Evolutionary conservation across 2,113 vertebrate genomes (phyloP), one percentile per base, ranked within the genome.

Genomic region (Labrus mixtus): DNA sequence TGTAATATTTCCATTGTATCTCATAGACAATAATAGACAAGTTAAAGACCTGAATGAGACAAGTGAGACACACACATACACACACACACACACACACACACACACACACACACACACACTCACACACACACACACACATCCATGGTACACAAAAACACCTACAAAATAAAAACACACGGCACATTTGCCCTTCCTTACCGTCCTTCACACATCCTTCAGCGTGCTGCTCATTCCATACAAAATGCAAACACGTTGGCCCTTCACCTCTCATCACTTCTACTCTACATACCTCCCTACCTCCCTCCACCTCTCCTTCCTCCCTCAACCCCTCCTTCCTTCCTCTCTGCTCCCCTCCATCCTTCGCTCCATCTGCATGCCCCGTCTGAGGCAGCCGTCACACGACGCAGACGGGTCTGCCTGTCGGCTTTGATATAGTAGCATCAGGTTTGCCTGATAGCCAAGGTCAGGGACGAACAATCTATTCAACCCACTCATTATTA

Each of bases 401-500:
- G 7, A 3, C 4, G 10, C 82, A 81, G 81, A 86, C 77, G 56
- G 85, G 84, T 83, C 85, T 87, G 77, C 86, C 82, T 81, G 85
- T 81, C 84, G 37, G 41, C 79, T 79, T 78, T 93, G 93, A 93
- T 93, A 85, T 93, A 93, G 76, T 91, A 84, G 85, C 88, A 78
- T 80, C 77, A 88, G 94, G 92, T 93, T 90, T 87, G 78, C 84
- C 94, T 95, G 94, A 92, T 94, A 94, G 90, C 91, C 90, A 92
- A 96, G 94, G 96, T 97, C 96, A 95, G 91, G 91, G 93, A 95
- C 94, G 69, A 92, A 90, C 94, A 94, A 96, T 95, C 94, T 94
- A 93, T 94, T 92, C 91, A 91, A 92, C 92, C 94, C 94, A 96
- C 95, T 95, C 95, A 92, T 96, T 83, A 91, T 96, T 97, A 97